These are phyloP conservation scores for Spodoptera exigua DNA, from an alignment of 2,888 invertebrate genomes.

Conservation along the genomic window DNA sequence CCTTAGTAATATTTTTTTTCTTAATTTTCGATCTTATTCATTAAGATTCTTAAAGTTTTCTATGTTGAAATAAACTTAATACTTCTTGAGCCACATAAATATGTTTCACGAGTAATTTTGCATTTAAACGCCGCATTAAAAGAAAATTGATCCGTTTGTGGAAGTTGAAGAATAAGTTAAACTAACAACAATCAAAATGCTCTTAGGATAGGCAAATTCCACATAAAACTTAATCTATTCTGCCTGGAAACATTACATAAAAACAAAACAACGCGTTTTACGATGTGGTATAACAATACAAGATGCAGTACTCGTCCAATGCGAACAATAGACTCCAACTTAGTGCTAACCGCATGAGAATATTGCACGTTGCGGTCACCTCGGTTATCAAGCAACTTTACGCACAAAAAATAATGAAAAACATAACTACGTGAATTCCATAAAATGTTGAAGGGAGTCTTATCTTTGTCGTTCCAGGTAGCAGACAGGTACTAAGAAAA, in stretches of 20 bases:
- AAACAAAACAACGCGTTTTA: slow-evolving; percentile 47
- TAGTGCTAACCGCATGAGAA: slow-evolving; percentile 67
- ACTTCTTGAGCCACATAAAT: too few species aligned
- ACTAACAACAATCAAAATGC: not conserved
- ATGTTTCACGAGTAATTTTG: too few species aligned
- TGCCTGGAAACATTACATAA: slow-evolving; percentile 30
- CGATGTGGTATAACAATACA: slow-evolving; percentile 57
- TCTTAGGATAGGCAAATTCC: slow-evolving; percentile 6
- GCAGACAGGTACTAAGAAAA: slow-evolving; percentile 27
- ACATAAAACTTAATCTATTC: slow-evolving; percentile 9
- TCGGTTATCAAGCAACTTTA: slow-evolving; percentile 48
- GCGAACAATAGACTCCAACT: slow-evolving; percentile 65
- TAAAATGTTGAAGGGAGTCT: slow-evolving; percentile 41
- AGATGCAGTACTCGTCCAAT: slow-evolving; percentile 55
- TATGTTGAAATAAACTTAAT: too few species aligned
- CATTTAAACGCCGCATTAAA: too few species aligned
- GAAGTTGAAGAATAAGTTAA: too few species aligned
- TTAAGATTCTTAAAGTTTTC: too few species aligned
- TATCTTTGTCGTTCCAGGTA: slow-evolving; percentile 16
- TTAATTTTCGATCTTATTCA: too few species aligned
- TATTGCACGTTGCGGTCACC: slow-evolving; percentile 68
- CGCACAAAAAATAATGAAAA: slow-evolving; percentile 50
- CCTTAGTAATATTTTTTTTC: too few species aligned
- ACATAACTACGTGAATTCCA: slow-evolving; percentile 39
- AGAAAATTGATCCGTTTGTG: too few species aligned